These are phyloP conservation scores for Patella vulgata DNA, from an alignment of 1,140 invertebrate genomes.

Conservation along the genomic window DNA sequence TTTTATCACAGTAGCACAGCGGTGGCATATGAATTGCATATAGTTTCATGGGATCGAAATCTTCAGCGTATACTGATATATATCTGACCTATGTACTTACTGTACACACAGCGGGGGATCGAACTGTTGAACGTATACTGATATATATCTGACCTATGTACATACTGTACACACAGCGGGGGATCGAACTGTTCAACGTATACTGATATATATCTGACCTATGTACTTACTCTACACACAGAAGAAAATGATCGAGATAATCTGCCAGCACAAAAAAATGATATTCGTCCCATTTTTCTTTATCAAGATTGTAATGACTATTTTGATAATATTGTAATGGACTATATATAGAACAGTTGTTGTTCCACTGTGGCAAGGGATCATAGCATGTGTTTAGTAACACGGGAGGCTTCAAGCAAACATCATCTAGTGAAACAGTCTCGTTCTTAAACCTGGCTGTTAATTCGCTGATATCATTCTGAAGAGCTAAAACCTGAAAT, in stretches of 20 bases:
- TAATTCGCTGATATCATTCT: slow-evolving; percentile 74
- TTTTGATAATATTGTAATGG: slow-evolving; percentile 90
- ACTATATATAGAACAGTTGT: slow-evolving; percentile 86
- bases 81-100: too few relatives aligned
- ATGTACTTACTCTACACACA: slow-evolving; percentile 67
- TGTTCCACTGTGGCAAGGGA: slow-evolving; percentile 76
- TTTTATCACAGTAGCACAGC: too few relatives aligned
- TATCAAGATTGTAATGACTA: slow-evolving; percentile 46
- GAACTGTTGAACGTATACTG: too few relatives aligned
- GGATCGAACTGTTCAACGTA: too few relatives aligned
- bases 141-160: too few relatives aligned
- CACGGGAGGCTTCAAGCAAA: too few relatives aligned
- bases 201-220: too few relatives aligned
- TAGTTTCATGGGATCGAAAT: too few relatives aligned
- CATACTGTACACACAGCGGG: slow-evolving; percentile 69
- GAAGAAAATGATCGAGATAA: slow-evolving; percentile 83
- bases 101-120: slow-evolving; percentile 73
- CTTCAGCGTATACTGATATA: too few relatives aligned
- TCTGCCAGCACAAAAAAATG: slow-evolving; percentile 66
- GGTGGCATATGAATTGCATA: too few relatives aligned
- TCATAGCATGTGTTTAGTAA: too few relatives aligned
- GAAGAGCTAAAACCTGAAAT: slow-evolving; percentile 77
- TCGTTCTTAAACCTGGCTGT: slow-evolving; percentile 59
- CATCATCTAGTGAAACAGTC: slow-evolving; percentile 77
- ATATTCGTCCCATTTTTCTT: slow-evolving; percentile 29